A percentile compares a stretch with the other conserved stretches of the same genome.
These are phyloP conservation scores for Epizoanthus illoricatus DNA, from an alignment of 92 coral and sea anemone genomes.

Conservation along the genomic window DNA sequence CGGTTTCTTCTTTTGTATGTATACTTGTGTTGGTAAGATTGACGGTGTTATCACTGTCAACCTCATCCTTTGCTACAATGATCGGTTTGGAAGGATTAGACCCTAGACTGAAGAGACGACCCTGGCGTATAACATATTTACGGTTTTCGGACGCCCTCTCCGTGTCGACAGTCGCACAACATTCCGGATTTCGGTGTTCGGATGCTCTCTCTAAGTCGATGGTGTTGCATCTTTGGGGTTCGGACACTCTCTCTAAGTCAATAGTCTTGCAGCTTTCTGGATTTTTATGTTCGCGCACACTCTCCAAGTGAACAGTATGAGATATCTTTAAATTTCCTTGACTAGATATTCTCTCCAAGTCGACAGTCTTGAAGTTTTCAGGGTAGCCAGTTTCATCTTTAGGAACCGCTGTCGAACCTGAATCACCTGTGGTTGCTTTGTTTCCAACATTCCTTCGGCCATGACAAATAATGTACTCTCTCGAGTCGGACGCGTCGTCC, in stretches of 20 bases:
- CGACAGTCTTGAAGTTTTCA: background rate
- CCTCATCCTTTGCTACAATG: background rate
- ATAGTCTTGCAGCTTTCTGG: background rate
- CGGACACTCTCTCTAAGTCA: background rate
- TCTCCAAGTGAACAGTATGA: background rate
- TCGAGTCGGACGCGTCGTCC: background rate
- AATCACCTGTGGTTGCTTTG: background rate
- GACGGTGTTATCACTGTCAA: background rate
- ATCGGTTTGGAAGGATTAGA: slow-evolving; percentile 9
- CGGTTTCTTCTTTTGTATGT: background rate
- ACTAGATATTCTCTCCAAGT: background rate
- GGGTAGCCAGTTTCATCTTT: background rate
- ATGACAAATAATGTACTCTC: slow-evolving; percentile 8
- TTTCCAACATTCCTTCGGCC: slow-evolving; percentile 10
- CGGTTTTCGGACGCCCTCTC: slow-evolving; percentile 28
- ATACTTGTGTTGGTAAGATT: background rate
- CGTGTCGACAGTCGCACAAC: background rate
- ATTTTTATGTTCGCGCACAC: background rate
- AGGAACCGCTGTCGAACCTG: background rate
- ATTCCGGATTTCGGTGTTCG: background rate
- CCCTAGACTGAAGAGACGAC: slow-evolving; percentile 34
- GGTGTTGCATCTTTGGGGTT: background rate
- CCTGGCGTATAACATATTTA: slow-evolving; percentile 32
- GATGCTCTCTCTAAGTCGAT: background rate
- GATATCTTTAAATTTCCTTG: too few species aligned